Evolutionary conservation across 2,888 invertebrate species (phyloP).

Genomic region (Drosophila barbarae): DNA sequence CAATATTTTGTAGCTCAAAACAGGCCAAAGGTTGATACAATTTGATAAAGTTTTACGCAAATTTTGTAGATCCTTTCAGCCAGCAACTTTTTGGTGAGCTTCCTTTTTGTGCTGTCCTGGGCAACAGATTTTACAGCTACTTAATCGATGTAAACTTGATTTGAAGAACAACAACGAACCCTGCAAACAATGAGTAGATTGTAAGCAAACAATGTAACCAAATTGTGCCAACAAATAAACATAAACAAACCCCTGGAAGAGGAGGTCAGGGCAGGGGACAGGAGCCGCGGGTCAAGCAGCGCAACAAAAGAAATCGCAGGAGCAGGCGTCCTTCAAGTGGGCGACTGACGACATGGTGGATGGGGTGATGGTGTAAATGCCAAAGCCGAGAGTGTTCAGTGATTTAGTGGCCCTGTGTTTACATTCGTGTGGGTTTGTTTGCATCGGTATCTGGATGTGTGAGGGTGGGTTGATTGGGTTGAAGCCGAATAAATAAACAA

Average conservation of each 20-base stretch:
- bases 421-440: conserved; percentile 44
- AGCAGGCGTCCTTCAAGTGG: conserved; percentile 36
- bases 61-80: conserved; percentile 1
- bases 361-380: conserved; percentile 57
- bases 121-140: conserved; percentile 61
- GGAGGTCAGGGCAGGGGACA: conserved; percentile 5
- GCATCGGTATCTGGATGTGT: conserved; percentile 24
- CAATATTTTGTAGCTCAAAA: neutral
- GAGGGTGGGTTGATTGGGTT: conserved; percentile 63
- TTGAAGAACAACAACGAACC: conserved; percentile 45
- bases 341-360: conserved; percentile 3
- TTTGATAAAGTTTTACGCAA: neutral
- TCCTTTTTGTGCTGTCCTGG: conserved; percentile 51
- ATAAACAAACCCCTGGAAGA: conserved; percentile 61
- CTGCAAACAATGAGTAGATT: conserved; percentile 57
- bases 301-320: conserved; percentile 62
- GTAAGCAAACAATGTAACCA: conserved; percentile 73
- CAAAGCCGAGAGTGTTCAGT: conserved; percentile 67
- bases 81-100: conserved; percentile 7
- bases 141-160: conserved; percentile 69
- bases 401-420: conserved; percentile 67
- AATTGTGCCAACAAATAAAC: conserved; percentile 73
- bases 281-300: conserved; percentile 62
- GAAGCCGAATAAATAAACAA: conserved; percentile 70
- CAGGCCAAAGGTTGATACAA: neutral